Percentiles rank a stretch among this genome's conserved stretches.
Evolutionary conservation across 2,888 invertebrate species (phyloP).

Genomic region (Andrena chrysosceles): DNA sequence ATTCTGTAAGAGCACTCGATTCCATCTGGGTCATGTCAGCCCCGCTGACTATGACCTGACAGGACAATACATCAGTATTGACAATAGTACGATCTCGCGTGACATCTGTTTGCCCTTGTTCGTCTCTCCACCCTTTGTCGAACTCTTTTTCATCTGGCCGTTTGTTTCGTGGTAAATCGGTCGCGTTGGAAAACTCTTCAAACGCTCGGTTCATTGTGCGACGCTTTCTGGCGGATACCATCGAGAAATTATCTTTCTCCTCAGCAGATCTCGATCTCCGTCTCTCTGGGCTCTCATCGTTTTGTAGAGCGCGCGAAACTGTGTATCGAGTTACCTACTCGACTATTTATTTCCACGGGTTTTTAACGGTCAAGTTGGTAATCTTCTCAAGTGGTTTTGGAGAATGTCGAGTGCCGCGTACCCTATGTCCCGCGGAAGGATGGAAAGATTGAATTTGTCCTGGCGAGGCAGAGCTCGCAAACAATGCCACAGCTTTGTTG

Average conservation of each 20-base stretch:
- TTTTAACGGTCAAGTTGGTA: not conserved
- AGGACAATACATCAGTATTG: constrained; percentile 74
- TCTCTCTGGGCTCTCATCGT: not conserved
- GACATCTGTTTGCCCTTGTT: constrained; percentile 52
- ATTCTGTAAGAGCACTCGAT: constrained; percentile 69
- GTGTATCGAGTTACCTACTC: not conserved
- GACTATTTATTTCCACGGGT: not conserved
- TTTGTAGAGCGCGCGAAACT: not conserved
- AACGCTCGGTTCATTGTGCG: constrained; percentile 17
- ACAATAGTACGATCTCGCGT: constrained; percentile 67
- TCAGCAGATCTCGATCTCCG: not conserved
- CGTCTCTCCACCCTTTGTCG: constrained; percentile 37
- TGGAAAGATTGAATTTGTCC: not conserved
- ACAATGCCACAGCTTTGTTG: constrained; percentile 32
- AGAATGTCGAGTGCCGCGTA: not conserved
- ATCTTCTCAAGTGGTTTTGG: not conserved
- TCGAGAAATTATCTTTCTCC: constrained; percentile 18
- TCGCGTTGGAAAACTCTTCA: constrained; percentile 48
- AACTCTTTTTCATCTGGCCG: constrained; percentile 31
- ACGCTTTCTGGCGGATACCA: not conserved
- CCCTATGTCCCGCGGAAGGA: not conserved
- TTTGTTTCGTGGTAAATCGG: constrained; percentile 58
- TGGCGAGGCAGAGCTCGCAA: constrained; percentile 2
- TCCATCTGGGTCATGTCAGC: constrained; percentile 75
- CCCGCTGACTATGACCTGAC: constrained; percentile 67